phyloP scores from a whole-genome alignment of 2,888 invertebrate species.

The Cerastoderma edule region DNA sequence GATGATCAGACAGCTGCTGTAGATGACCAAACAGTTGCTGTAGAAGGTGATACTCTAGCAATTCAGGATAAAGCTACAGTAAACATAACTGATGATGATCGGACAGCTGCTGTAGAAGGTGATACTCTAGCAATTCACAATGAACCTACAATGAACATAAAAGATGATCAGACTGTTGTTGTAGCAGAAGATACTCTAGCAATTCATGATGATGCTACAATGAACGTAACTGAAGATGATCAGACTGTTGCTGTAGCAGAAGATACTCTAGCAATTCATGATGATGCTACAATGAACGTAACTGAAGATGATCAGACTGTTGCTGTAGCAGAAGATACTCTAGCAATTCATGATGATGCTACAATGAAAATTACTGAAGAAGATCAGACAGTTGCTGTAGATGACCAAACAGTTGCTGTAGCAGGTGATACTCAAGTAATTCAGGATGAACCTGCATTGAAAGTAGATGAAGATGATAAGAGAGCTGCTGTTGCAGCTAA shows the following conservation, averaged over 20 bases:
- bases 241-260: conserved; percentile 28
- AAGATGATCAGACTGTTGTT: conserved; percentile 12
- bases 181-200: conserved; percentile 21
- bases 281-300: conserved; percentile 10
- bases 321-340: conserved; percentile 29
- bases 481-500: background rate
- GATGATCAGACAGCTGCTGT: conserved; percentile 21
- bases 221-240: no score
- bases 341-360: conserved; percentile 25
- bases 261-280: conserved; percentile 2
- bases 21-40: conserved; percentile 25
- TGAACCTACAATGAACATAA: background rate
- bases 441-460: background rate
- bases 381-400: conserved; percentile 30
- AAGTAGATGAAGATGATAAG: background rate
- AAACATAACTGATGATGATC: background rate
- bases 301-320: conserved; percentile 22
- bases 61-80: conserved; percentile 11
- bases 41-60: conserved; percentile 20
- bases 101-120: conserved; percentile 16
- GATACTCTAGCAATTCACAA: conserved; percentile 20
- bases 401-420: conserved; percentile 1
- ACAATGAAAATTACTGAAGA: conserved; percentile 18
- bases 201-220: conserved; percentile 8
- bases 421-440: background rate